phyloP scores from a whole-genome alignment of 2,888 invertebrate species.

The Heliconius charithonia region DNA sequence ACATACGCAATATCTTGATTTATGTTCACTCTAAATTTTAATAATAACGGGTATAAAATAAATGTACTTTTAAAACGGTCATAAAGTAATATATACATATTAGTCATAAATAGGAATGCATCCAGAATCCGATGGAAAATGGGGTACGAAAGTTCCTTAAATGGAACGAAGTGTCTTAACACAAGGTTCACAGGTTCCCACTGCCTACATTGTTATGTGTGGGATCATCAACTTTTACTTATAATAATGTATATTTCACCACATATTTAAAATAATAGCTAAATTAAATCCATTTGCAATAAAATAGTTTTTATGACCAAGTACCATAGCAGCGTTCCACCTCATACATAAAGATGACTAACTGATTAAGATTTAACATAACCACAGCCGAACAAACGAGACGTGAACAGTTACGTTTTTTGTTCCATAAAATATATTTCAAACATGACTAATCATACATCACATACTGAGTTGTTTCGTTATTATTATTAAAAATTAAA shows the following conservation, averaged over 20 bases:
- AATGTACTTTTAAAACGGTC: no score
- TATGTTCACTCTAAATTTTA: neutral
- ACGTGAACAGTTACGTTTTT: slow-evolving; percentile 37
- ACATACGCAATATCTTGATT: neutral
- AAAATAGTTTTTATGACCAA: slow-evolving; percentile 8
- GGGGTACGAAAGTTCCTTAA: no score
- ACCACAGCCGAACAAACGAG: slow-evolving; percentile 30
- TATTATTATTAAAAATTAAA: no score
- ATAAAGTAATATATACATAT: no score
- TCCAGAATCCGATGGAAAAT: no score
- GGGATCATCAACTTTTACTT: no score
- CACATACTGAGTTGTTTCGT: slow-evolving; percentile 1
- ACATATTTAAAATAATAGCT: neutral
- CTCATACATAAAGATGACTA: slow-evolving; percentile 32
- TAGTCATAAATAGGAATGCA: no score
- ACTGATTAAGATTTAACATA: slow-evolving; percentile 27
- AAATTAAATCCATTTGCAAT: neutral
- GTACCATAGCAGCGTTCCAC: slow-evolving; percentile 15
- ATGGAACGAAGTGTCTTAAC: no score
- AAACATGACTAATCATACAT: slow-evolving; percentile 31
- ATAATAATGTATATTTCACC: neutral
- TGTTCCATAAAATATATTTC: slow-evolving; percentile 26
- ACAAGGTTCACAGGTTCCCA: no score
- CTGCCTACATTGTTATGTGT: no score
- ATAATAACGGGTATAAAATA: neutral